Conservation (phyloP, 1,140 invertebrate genomes). For the Aphaenogaster rudis region DNA sequence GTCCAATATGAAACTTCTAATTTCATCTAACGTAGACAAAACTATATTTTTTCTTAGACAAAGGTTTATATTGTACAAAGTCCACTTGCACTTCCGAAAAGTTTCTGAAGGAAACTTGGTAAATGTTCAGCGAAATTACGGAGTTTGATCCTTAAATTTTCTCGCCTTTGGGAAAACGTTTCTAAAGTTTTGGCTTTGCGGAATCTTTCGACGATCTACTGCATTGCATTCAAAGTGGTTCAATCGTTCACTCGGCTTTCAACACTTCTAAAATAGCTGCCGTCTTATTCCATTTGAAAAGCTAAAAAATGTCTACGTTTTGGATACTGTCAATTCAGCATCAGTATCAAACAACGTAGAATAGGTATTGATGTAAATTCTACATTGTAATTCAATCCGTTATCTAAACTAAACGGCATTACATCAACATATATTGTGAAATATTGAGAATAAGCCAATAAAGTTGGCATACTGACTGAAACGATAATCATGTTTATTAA, state of each 20-base stretch:
- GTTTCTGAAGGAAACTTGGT: constrained; percentile 4
- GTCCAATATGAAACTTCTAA: background rate
- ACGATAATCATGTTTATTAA: constrained; percentile 48
- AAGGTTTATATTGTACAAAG: constrained; percentile 33
- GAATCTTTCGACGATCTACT: constrained; percentile 46
- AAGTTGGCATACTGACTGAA: constrained; percentile 9
- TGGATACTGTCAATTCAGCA: background rate
- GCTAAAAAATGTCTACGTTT: background rate
- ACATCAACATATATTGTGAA: constrained; percentile 6
- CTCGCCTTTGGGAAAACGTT: constrained; percentile 33
- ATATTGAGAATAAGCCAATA: constrained; percentile 19
- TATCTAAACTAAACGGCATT: constrained; percentile 12
- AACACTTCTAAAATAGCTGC: constrained; percentile 29
- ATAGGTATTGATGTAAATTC: background rate
- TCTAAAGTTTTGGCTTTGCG: constrained; percentile 42
- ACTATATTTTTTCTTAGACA: background rate
- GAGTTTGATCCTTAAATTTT: constrained; percentile 54
- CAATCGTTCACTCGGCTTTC: constrained; percentile 31
- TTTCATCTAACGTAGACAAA: background rate
- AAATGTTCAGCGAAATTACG: constrained; percentile 54
- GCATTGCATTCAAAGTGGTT: constrained; percentile 38
- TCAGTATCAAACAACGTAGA: background rate
- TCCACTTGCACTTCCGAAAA: constrained; percentile 4
- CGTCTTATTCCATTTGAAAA: constrained; percentile 4
- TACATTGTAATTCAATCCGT: background rate